Conservation (phyloP, 1,140 invertebrate genomes). For the Bombus waltoni region DNA sequence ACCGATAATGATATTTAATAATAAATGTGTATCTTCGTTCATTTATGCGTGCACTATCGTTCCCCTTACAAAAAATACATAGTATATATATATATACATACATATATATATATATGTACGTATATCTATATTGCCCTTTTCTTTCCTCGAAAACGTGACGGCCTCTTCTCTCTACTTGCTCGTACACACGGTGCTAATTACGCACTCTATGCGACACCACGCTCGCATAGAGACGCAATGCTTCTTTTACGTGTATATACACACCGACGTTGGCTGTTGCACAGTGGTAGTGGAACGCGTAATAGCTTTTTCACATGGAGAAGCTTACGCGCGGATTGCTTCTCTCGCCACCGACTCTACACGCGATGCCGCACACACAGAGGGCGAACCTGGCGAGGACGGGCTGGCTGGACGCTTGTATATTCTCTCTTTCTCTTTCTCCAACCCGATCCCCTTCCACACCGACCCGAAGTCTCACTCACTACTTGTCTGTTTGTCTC, state of each 20-base stretch:
- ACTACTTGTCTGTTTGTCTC: constrained; percentile 49
- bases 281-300: constrained; percentile 50
- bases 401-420: constrained; percentile 51
- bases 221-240: constrained; percentile 45
- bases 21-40: constrained; percentile 34
- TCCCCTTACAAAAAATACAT: background rate
- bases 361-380: constrained; percentile 65
- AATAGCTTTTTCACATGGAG: constrained; percentile 67
- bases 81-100: background rate
- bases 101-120: background rate
- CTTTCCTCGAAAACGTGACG: constrained; percentile 22
- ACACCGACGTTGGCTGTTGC: constrained; percentile 19
- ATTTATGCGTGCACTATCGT: constrained; percentile 21
- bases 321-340: constrained; percentile 64
- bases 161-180: constrained; percentile 18
- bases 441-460: constrained; percentile 40
- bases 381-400: constrained; percentile 62
- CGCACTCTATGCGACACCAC: constrained; percentile 52
- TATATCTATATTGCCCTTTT: background rate
- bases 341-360: constrained; percentile 63
- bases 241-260: constrained; percentile 39
- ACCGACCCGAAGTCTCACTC: constrained; percentile 35
- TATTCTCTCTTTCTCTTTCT: constrained; percentile 55
- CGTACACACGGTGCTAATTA: constrained; percentile 50
- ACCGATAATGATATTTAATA: constrained; percentile 34